Conservation (phyloP, 2,888 invertebrate genomes). For the Pachymerium ferrugineum region DNA sequence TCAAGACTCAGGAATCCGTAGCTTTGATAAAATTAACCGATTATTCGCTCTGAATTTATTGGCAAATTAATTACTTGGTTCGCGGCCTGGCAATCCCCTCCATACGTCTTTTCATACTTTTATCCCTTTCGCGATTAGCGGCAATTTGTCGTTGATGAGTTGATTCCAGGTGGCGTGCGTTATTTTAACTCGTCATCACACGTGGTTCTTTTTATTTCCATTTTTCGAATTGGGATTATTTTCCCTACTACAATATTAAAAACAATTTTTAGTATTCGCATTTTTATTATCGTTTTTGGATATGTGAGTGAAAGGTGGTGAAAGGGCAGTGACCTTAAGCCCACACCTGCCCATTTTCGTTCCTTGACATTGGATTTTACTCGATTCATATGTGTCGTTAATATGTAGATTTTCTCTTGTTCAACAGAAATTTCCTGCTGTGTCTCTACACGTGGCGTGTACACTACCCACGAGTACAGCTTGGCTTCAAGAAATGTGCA, state of each 20-base stretch:
- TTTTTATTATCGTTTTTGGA: background rate
- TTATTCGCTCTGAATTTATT: background rate
- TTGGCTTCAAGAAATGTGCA: slow-evolving; percentile 34
- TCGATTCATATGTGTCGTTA: background rate
- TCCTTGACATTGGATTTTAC: background rate
- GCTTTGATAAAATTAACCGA: background rate
- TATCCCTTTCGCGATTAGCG: background rate
- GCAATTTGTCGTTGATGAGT: background rate
- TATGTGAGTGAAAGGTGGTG: background rate
- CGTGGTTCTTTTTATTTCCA: no score
- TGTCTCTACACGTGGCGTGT: slow-evolving; percentile 34
- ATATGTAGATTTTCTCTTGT: background rate
- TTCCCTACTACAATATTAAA: background rate
- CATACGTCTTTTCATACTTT: no score
- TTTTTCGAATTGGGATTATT: no score
- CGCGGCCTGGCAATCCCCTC: no score
- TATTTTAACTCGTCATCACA: no score
- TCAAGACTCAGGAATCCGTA: background rate
- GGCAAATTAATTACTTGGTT: background rate
- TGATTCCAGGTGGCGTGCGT: background rate
- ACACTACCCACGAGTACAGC: slow-evolving; percentile 33
- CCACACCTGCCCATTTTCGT: background rate
- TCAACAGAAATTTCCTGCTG: slow-evolving; percentile 28
- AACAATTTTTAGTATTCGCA: background rate
- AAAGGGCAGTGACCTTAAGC: background rate